These are phyloP conservation scores for Atractosteus spatula DNA, from an alignment of 2,113 vertebrate species.

Conservation along the genomic window DNA sequence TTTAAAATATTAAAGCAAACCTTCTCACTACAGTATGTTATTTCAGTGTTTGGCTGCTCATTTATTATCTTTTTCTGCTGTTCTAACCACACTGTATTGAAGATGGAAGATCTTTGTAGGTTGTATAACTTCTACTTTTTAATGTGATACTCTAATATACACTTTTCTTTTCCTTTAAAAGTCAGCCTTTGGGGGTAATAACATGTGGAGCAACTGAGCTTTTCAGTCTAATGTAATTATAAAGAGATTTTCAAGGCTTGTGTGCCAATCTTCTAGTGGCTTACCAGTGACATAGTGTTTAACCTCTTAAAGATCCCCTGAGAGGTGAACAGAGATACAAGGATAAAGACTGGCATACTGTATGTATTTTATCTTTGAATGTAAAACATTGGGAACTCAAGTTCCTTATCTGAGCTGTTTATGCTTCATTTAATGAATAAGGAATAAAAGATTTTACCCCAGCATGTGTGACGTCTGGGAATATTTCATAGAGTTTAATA, in stretches of 20 bases:
- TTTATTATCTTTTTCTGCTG: too few species aligned
- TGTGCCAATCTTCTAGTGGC: constrained; percentile 58
- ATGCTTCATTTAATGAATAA: neutral
- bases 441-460: too few species aligned
- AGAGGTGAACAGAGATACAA: constrained; percentile 55
- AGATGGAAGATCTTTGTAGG: constrained; percentile 29
- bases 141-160: neutral
- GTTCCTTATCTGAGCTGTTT: neutral
- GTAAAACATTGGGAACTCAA: neutral
- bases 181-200: constrained; percentile 63
- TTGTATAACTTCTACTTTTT: constrained; percentile 44
- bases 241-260: constrained; percentile 64
- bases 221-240: constrained; percentile 71
- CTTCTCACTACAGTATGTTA: too few species aligned
- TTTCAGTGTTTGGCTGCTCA: too few species aligned
- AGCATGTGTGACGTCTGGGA: too few species aligned
- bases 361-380: constrained; percentile 25
- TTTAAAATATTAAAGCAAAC: too few species aligned
- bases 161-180: constrained; percentile 39
- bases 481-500: too few species aligned
- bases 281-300: constrained; percentile 53
- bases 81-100: neutral
- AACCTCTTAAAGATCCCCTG: constrained; percentile 54
- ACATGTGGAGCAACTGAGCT: constrained; percentile 49
- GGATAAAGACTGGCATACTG: constrained; percentile 43